phyloP scores from a whole-genome alignment of 2,888 invertebrate species.

The Dichetophora obliterata region DNA sequence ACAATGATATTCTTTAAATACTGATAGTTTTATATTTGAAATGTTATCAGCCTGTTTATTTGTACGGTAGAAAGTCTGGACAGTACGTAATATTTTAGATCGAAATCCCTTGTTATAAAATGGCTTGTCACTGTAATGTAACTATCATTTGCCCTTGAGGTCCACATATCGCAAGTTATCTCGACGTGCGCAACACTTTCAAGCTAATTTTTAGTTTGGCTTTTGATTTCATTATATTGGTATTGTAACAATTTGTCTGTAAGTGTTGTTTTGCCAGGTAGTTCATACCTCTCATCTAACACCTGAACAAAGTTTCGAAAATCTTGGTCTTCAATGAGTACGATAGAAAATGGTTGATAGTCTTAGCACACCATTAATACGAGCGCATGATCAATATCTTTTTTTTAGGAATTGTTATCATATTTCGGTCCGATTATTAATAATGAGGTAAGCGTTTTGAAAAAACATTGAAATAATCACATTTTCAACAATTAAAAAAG shows the following conservation, averaged over 20 bases:
- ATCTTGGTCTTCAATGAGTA: background rate
- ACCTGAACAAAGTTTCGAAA: constrained; percentile 9
- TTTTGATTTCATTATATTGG: constrained; percentile 4
- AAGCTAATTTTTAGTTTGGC: constrained; percentile 1
- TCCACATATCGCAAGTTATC: constrained; percentile 15
- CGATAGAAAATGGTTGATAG: constrained; percentile 15
- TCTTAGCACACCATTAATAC: constrained; percentile 5
- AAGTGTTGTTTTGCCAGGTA: no score
- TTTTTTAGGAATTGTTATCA: background rate
- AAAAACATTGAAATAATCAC: no score
- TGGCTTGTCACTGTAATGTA: constrained; percentile 7
- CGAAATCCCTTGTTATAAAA: constrained; percentile 6
- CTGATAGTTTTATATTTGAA: no score
- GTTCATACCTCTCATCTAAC: constrained; percentile 8
- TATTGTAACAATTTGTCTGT: background rate
- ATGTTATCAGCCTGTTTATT: background rate
- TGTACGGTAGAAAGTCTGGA: background rate
- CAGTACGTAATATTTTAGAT: background rate
- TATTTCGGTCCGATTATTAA: no score
- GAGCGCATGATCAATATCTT: constrained; percentile 5
- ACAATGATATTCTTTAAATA: no score
- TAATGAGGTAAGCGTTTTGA: no score
- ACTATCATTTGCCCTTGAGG: constrained; percentile 1
- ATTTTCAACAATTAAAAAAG: no score
- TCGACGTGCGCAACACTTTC: constrained; percentile 7